phyloP scores from a whole-genome alignment of 1,140 invertebrate species.

The Meloidogyne hapla region DNA sequence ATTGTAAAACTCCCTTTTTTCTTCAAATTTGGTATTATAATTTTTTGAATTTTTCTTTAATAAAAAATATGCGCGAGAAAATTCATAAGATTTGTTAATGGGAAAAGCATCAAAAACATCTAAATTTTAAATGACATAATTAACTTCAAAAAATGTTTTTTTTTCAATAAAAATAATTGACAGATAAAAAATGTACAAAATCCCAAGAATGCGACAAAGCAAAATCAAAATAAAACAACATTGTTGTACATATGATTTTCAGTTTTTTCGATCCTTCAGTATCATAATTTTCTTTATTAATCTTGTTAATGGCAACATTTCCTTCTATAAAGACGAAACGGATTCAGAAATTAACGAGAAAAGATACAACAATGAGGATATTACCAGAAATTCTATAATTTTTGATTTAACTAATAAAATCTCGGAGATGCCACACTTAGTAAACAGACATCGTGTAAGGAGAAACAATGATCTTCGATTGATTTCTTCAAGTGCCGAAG shows the following conservation, averaged over 20 bases:
- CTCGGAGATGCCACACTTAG: neutral
- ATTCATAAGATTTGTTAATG: too few species aligned
- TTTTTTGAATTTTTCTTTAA: neutral
- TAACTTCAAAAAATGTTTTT: too few species aligned
- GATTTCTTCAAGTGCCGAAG: neutral
- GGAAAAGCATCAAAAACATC: neutral
- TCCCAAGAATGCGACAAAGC: neutral
- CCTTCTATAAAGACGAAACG: neutral
- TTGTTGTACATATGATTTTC: neutral
- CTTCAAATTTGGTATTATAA: neutral
- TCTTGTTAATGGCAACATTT: neutral
- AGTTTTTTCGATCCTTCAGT: neutral
- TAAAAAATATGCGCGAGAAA: slow-evolving; percentile 1
- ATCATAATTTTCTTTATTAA: neutral
- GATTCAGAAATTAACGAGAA: neutral
- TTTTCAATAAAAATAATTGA: too few species aligned
- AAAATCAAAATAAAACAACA: neutral
- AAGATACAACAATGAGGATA: neutral
- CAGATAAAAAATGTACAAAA: neutral
- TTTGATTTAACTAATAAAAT: neutral
- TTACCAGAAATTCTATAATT: neutral
- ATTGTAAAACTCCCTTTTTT: neutral
- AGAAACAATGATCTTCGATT: neutral
- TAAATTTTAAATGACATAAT: neutral
- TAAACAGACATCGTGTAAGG: neutral